Evolutionary conservation across 2,797 vertebrate species (phyloP).

Genomic region (Luscinia luscinia): DNA sequence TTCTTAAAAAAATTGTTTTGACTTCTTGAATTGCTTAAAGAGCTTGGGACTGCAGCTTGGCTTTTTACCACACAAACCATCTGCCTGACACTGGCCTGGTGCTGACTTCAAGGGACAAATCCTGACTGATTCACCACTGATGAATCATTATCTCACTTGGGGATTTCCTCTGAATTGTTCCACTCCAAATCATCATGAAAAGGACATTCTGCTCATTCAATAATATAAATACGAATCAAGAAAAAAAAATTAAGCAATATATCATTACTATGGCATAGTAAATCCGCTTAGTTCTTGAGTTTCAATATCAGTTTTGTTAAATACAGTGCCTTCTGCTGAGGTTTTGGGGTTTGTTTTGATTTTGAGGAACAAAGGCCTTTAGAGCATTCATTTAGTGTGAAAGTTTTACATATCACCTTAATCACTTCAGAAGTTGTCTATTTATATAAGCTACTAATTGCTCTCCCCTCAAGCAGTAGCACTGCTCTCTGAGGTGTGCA

Average conservation of each 20-base stretch:
- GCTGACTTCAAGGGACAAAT: slow-evolving; percentile 14
- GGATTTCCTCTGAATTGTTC: slow-evolving; percentile 38
- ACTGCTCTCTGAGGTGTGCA: slow-evolving; percentile 39
- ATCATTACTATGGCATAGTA: neutral
- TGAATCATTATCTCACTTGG: slow-evolving; percentile 21
- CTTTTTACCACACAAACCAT: neutral
- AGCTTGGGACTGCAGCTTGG: neutral
- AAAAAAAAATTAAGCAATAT: neutral
- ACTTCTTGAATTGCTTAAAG: neutral
- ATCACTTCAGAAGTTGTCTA: slow-evolving; percentile 42
- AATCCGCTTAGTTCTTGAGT: neutral
- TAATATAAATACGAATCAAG: neutral
- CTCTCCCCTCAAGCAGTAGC: slow-evolving; percentile 29
- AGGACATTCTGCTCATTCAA: neutral
- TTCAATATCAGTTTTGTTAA: neutral
- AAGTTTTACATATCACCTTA: slow-evolving; percentile 36
- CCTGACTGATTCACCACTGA: neutral
- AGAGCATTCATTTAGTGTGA: neutral
- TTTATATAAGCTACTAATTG: slow-evolving; percentile 47
- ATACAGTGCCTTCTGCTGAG: neutral
- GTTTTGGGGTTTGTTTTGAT: neutral
- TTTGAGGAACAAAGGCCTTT: neutral
- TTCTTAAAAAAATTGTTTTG: neutral
- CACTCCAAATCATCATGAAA: neutral
- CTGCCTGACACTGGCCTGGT: neutral